Evolutionary conservation across 1,140 invertebrate genomes (phyloP), one percentile per base, ranked within the genome.

Genomic region (Anastatus disparis): DNA sequence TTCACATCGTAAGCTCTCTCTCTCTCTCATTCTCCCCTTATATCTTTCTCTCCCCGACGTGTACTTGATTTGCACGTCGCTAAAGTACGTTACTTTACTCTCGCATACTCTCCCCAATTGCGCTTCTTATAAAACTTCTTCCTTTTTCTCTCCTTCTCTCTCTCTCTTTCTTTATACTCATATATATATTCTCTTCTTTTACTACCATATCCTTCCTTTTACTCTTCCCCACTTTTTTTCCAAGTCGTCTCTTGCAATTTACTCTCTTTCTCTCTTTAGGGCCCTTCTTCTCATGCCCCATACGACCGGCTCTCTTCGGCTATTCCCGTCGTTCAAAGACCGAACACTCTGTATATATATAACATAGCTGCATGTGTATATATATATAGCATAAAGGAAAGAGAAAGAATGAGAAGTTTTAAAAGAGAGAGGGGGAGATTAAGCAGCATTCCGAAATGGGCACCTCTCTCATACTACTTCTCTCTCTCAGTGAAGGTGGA

Each of bases 401-500:
- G 66, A 63, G 74, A 67, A 48, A 64, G 68, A 35, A 48, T n/a
- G 12, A 35, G 31, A 10, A 35, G 31, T 35, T 10, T 10, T 4
- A 4, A 52, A 26, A 26, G 17, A 44, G 24, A 4, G 44, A 50
- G 44, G 26, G 75, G 61, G 72, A 63, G 50, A 70, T 46, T 40
- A 22, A 56, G 73, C 75, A 76, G 75, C 79, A 80, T 81, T 81
- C 79, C 77, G 78, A 81, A 77, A 77, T 72, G 72, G 77, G 79
- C 75, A 12, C 24, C 42, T 15, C 20, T 13, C 35, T 38, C 10
- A n/a, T n/a, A 24, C 17, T 50, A 4, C 10, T 27, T 55, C 52
- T 3, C 70, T 72, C 44, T 44, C 38, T 35, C 73, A 72, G 75
- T 74, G 75, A 75, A 75, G 75, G 76, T 75, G 78, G 78, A 75